Evolutionary conservation across 2,797 vertebrate species (phyloP).

Genomic region (Hemitrygon akajei): DNA sequence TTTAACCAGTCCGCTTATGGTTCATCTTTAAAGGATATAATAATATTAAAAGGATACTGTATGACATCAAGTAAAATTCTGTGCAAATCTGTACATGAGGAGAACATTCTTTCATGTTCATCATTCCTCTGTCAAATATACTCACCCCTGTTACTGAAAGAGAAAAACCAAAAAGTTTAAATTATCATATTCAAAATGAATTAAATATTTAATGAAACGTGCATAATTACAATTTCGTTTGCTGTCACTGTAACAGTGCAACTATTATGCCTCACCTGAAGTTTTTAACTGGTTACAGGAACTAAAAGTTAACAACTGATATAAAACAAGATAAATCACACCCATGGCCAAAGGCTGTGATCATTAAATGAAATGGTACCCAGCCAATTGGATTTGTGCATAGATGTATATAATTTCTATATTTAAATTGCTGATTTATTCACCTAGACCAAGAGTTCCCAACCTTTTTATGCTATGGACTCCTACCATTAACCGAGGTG

Average conservation of each 20-base stretch:
- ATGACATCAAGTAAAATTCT: slow-evolving; percentile 47
- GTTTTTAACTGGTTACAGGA: neutral
- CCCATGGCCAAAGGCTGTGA: neutral
- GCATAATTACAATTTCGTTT: slow-evolving; percentile 36
- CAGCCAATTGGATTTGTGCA: neutral
- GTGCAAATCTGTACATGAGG: slow-evolving; percentile 56
- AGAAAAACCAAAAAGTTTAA: slow-evolving; percentile 43
- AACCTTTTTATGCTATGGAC: no score
- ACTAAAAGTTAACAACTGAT: neutral
- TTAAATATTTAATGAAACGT: slow-evolving; percentile 33
- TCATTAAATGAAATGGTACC: neutral
- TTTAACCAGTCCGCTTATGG: slow-evolving; percentile 24
- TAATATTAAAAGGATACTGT: slow-evolving; percentile 67
- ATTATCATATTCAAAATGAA: slow-evolving; percentile 26
- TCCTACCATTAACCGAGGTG: no score
- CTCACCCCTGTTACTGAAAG: slow-evolving; percentile 73
- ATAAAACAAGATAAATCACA: neutral
- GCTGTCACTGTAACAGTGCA: neutral
- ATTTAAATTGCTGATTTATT: neutral
- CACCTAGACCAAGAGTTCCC: neutral
- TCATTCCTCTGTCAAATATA: slow-evolving; percentile 65
- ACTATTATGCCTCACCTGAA: neutral
- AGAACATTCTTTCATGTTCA: slow-evolving; percentile 60
- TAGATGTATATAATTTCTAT: neutral
- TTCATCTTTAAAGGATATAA: slow-evolving; percentile 37